Conservation (phyloP, 53 echinoderm and acorn worm species). For the Antedon mediterranea region DNA sequence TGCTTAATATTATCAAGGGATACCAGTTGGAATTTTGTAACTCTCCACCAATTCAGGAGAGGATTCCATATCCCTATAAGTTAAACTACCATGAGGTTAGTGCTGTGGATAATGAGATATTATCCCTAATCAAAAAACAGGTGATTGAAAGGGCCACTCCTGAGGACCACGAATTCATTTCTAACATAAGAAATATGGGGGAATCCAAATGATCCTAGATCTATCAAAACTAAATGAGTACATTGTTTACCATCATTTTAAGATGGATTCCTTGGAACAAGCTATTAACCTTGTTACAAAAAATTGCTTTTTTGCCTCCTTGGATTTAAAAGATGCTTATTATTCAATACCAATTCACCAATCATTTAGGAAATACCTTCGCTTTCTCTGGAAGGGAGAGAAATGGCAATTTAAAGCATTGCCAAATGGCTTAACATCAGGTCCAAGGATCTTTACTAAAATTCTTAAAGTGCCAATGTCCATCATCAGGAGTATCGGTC, state of each 20-base stretch:
- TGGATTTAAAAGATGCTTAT: slow-evolving; percentile 51
- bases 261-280: slow-evolving; percentile 13
- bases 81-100: not conserved
- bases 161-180: slow-evolving; percentile 4
- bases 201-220: slow-evolving; percentile 18
- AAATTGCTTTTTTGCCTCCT: slow-evolving; percentile 33
- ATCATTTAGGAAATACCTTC: slow-evolving; percentile 10
- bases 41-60: not conserved
- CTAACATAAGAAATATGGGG: slow-evolving; percentile 29
- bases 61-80: slow-evolving; percentile 16
- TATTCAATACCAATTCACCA: slow-evolving; percentile 20
- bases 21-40: slow-evolving; percentile 2
- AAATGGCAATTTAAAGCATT: slow-evolving; percentile 23
- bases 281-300: slow-evolving; percentile 3
- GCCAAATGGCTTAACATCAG: slow-evolving; percentile 31
- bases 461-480: slow-evolving; percentile 18
- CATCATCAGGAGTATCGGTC: slow-evolving; percentile 1
- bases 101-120: slow-evolving; percentile 22
- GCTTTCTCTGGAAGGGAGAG: slow-evolving; percentile 18
- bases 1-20: not conserved
- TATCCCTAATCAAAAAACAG: not conserved
- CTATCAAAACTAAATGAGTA: slow-evolving; percentile 11
- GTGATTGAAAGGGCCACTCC: slow-evolving; percentile 20
- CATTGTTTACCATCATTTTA: slow-evolving; percentile 13
- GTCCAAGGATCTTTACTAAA: slow-evolving; percentile 32